Conservation (phyloP, 2,113 vertebrate genomes). For the Anseranas semipalmata region DNA sequence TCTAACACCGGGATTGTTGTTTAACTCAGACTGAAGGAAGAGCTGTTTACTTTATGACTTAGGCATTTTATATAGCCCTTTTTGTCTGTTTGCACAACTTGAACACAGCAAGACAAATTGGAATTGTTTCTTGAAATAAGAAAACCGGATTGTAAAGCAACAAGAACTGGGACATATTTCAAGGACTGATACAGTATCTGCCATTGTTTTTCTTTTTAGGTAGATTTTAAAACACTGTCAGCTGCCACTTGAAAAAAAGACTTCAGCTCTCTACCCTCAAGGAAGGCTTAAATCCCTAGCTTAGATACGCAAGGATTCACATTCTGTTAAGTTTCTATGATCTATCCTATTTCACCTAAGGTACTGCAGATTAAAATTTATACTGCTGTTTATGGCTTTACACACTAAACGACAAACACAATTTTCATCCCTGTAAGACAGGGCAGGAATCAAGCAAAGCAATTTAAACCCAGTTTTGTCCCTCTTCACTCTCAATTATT, state of each 20-base stretch:
- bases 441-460: background rate
- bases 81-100: background rate
- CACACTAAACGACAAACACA: background rate
- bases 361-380: background rate
- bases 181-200: background rate
- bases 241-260: background rate
- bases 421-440: background rate
- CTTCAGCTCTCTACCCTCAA: background rate
- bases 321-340: background rate
- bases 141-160: background rate
- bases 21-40: background rate
- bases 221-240: background rate
- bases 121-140: background rate
- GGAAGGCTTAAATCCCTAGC: background rate
- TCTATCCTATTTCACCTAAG: background rate
- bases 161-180: background rate
- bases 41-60: background rate
- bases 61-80: background rate
- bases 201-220: background rate
- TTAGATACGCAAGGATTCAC: background rate
- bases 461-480: background rate
- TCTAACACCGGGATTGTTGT: background rate
- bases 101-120: background rate
- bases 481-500: background rate
- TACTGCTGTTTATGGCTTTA: background rate